These are phyloP conservation scores for Mythimna albipuncta DNA, from an alignment of 2,888 invertebrate species.

Conservation along the genomic window DNA sequence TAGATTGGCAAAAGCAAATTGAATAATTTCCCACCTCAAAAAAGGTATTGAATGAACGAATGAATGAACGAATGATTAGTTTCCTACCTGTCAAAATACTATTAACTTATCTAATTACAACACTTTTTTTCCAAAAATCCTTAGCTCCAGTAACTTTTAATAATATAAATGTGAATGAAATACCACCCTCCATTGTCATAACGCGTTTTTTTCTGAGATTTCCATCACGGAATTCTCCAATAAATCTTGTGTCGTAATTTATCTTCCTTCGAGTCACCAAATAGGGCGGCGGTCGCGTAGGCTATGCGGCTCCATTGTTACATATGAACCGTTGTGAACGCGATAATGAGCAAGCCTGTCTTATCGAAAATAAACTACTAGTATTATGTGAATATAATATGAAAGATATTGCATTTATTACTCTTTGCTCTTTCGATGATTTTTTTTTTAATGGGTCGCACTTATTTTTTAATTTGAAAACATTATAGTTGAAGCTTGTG, in stretches of 20 bases:
- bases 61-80: neutral
- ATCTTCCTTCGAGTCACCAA: conserved; percentile 58
- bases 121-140: neutral
- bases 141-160: conserved; percentile 24
- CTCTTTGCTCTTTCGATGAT: too few relatives aligned
- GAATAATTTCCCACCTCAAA: too few relatives aligned
- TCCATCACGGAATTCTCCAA: conserved; percentile 55
- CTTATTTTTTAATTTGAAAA: too few relatives aligned
- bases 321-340: conserved; percentile 36
- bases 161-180: conserved; percentile 34
- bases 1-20: too few relatives aligned
- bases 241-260: conserved; percentile 58
- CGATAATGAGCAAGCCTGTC: conserved; percentile 33
- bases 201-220: conserved; percentile 53
- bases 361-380: conserved; percentile 10
- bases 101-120: neutral
- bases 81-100: neutral
- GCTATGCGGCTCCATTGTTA: conserved; percentile 34
- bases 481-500: too few relatives aligned
- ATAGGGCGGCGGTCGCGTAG: conserved; percentile 24
- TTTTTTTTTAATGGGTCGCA: too few relatives aligned
- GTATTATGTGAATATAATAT: conserved; percentile 5
- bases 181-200: conserved; percentile 41
- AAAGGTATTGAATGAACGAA: neutral
- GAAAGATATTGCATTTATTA: neutral